These are phyloP conservation scores for Passer montanus DNA, from an alignment of 2,113 vertebrate species.

Conservation along the genomic window DNA sequence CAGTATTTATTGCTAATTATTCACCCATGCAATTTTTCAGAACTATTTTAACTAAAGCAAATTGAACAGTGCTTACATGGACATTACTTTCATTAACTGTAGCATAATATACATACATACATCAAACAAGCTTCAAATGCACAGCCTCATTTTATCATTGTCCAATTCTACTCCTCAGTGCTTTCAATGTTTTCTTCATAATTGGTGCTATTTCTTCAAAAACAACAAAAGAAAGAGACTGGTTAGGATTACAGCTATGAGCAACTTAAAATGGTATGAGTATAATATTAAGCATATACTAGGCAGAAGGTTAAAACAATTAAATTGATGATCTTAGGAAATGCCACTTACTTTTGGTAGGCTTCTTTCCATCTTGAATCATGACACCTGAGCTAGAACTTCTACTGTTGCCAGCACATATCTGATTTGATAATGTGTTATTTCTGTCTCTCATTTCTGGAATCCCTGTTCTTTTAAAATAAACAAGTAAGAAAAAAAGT, in stretches of 20 bases:
- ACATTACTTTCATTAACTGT: not conserved
- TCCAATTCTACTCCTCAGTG: slow-evolving; percentile 77
- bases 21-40: not conserved
- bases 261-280: not conserved
- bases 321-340: not conserved
- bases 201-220: slow-evolving; percentile 82
- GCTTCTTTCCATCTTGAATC: slow-evolving; percentile 69
- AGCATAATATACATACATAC: not conserved
- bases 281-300: not conserved
- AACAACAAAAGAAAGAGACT: not conserved
- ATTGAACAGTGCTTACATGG: not conserved
- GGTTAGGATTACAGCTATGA: not conserved
- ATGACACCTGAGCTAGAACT: not conserved
- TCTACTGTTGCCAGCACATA: not conserved
- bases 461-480: slow-evolving; percentile 45
- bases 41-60: not conserved
- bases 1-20: slow-evolving; percentile 13
- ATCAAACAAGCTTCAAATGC: not conserved
- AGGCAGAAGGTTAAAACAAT: not conserved
- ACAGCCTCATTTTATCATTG: slow-evolving; percentile 52
- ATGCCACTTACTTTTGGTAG: slow-evolving; percentile 76
- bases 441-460: slow-evolving; percentile 56
- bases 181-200: slow-evolving; percentile 86
- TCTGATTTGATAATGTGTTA: not conserved
- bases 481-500: not conserved